These are phyloP conservation scores for Drosophila paramelanica DNA, from an alignment of 2,888 invertebrate species.

Conservation along the genomic window DNA sequence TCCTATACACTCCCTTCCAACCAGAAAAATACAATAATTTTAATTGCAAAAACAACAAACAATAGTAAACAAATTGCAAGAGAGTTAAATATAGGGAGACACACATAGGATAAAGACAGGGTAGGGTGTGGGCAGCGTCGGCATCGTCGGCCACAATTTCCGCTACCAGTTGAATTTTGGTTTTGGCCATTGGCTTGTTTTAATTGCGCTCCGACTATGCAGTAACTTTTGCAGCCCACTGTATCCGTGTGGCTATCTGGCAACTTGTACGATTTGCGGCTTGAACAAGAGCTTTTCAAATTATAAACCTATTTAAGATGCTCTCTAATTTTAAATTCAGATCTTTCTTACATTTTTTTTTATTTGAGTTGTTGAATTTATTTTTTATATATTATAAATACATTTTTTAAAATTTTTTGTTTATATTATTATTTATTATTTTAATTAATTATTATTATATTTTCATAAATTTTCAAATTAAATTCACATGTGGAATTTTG, in stretches of 20 bases:
- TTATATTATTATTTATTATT: too few relatives aligned
- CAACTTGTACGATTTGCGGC: constrained; percentile 41
- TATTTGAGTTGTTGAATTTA: neutral
- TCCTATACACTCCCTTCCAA: neutral
- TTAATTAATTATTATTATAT: neutral
- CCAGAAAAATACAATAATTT: constrained; percentile 62
- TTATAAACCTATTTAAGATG: neutral
- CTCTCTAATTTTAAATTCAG: neutral
- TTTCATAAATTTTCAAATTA: too few relatives aligned
- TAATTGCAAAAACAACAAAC: constrained; percentile 68
- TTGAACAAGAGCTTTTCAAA: constrained; percentile 15
- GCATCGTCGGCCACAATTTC: constrained; percentile 56
- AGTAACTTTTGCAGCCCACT: constrained; percentile 60
- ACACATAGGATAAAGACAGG: neutral
- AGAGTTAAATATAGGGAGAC: neutral
- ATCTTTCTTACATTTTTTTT: too few relatives aligned
- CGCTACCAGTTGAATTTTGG: constrained; percentile 48
- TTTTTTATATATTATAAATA: neutral
- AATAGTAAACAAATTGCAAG: constrained; percentile 64
- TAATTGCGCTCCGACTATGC: constrained; percentile 54
- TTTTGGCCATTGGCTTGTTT: constrained; percentile 63
- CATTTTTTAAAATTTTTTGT: too few relatives aligned
- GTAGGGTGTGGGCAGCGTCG: constrained; percentile 7
- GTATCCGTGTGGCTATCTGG: constrained; percentile 30
- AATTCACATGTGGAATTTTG: too few relatives aligned